Evolutionary conservation across 2,888 invertebrate species (phyloP).

Genomic region (Incurvaria masculella): DNA sequence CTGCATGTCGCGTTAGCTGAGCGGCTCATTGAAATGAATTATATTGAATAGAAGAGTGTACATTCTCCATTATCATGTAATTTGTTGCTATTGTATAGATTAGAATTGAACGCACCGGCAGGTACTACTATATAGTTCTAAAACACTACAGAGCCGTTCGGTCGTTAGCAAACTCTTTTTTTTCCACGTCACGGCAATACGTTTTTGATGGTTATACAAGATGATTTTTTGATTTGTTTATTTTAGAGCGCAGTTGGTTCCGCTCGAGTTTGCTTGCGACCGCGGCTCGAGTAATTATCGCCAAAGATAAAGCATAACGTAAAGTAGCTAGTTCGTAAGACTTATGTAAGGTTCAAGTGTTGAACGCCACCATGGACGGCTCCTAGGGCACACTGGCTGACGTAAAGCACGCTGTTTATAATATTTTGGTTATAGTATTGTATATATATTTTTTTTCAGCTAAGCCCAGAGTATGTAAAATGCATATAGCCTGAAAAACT

Average conservation of each 20-base stretch:
- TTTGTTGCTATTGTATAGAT: not conserved
- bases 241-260: not conserved
- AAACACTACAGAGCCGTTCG: not conserved
- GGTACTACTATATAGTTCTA: not conserved
- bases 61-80: not conserved
- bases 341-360: not conserved
- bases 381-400: too few relatives aligned
- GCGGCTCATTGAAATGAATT: too few relatives aligned
- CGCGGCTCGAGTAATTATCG: not conserved
- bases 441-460: too few relatives aligned
- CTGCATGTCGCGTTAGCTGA: too few relatives aligned
- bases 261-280: not conserved
- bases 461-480: too few relatives aligned
- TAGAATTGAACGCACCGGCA: not conserved
- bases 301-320: not conserved
- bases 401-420: too few relatives aligned
- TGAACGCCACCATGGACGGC: too few relatives aligned
- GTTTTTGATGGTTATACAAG: not conserved
- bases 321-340: not conserved
- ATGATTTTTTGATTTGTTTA: not conserved
- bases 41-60: too few relatives aligned
- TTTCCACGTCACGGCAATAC: not conserved
- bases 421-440: too few relatives aligned
- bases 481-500: too few relatives aligned
- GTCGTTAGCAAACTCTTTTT: not conserved